Conservation (phyloP, 1,140 invertebrate genomes). For the Pseudachorutes palmiensis region DNA sequence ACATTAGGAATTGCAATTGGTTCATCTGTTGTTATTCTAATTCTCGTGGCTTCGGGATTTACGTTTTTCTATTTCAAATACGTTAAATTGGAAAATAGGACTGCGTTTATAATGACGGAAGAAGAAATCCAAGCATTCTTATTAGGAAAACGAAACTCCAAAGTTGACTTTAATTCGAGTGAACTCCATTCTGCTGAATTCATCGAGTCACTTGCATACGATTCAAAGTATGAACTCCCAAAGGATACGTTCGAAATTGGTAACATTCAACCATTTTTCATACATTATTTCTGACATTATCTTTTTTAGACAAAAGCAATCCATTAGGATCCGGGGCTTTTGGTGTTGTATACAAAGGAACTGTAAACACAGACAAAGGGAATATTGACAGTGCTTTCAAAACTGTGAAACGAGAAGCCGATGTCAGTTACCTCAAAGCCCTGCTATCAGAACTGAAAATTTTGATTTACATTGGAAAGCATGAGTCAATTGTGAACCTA, state of each 20-base stretch:
- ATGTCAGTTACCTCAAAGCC: slow-evolving; percentile 5
- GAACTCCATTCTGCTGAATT: not conserved
- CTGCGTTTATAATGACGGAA: not conserved
- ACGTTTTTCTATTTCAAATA: not conserved
- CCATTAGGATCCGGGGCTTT: slow-evolving; percentile 4
- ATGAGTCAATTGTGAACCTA: slow-evolving; percentile 13
- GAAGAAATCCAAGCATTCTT: not conserved
- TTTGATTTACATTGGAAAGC: slow-evolving; percentile 17
- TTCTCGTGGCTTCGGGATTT: not conserved
- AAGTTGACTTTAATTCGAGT: no score
- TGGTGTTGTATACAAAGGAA: slow-evolving; percentile 6
- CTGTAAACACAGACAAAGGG: not conserved
- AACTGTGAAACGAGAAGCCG: slow-evolving; percentile 19
- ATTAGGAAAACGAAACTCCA: not conserved
- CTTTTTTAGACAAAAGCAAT: slow-evolving; percentile 10
- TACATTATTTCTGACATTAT: no score
- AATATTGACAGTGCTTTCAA: slow-evolving; percentile 14
- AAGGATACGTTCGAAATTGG: not conserved
- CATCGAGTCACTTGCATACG: not conserved
- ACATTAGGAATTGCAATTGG: not conserved
- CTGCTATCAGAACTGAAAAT: slow-evolving; percentile 22
- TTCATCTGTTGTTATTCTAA: not conserved
- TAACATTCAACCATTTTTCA: no score
- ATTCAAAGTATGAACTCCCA: not conserved
- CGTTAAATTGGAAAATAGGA: not conserved